Evolutionary conservation across 2,888 invertebrate genomes (phyloP).

Genomic region (Parnassius orleans): DNA sequence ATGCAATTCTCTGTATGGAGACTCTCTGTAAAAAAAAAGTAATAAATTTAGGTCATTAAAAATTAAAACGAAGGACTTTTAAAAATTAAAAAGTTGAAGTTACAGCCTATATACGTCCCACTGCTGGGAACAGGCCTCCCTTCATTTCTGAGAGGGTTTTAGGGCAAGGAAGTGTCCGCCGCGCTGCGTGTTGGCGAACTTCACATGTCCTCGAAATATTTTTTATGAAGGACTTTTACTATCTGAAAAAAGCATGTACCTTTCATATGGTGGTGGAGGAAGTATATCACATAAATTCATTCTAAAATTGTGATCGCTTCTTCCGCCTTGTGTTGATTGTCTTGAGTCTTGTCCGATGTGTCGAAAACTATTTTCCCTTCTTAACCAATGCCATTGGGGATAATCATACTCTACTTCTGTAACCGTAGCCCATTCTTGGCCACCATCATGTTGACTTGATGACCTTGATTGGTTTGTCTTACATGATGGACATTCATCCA

Average conservation of each 20-base stretch:
- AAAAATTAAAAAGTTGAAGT: too few relatives aligned
- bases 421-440: constrained; percentile 68
- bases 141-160: too few relatives aligned
- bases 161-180: too few relatives aligned
- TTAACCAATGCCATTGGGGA: constrained; percentile 76
- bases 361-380: constrained; percentile 71
- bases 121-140: too few relatives aligned
- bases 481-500: constrained; percentile 74
- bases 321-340: constrained; percentile 57
- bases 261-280: constrained; percentile 74
- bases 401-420: constrained; percentile 75
- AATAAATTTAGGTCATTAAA: constrained; percentile 25
- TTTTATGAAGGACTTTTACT: background rate
- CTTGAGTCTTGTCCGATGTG: constrained; percentile 57
- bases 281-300: constrained; percentile 75
- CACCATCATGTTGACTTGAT: constrained; percentile 69
- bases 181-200: too few relatives aligned
- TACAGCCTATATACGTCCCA: too few relatives aligned
- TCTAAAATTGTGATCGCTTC: constrained; percentile 67
- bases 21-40: constrained; percentile 59
- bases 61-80: background rate
- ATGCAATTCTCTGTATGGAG: constrained; percentile 67
- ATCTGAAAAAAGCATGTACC: constrained; percentile 39
- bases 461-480: constrained; percentile 71
- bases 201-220: too few relatives aligned